phyloP scores from a whole-genome alignment of 2,797 vertebrate species.

The Malacoctenus gilli region DNA sequence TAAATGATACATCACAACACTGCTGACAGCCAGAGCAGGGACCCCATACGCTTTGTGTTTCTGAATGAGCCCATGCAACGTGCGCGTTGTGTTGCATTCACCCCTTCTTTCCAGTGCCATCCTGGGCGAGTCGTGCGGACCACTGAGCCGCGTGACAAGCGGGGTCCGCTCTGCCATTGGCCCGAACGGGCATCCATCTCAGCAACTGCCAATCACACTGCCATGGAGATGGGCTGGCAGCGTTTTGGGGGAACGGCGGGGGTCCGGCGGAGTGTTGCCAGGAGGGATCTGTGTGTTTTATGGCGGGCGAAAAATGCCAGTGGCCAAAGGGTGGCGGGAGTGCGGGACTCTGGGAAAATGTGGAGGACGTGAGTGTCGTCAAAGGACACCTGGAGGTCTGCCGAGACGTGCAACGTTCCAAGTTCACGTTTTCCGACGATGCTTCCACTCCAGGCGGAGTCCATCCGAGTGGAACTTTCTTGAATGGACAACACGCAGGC shows the following conservation, averaged over 20 bases:
- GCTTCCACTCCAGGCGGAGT: conserved; percentile 8
- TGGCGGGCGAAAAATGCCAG: conserved; percentile 72
- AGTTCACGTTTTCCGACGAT: conserved; percentile 19
- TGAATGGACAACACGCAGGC: conserved; percentile 11
- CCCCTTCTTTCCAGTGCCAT: conserved; percentile 43
- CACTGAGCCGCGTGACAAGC: conserved; percentile 62
- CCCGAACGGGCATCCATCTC: conserved; percentile 60
- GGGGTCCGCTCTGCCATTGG: conserved; percentile 64
- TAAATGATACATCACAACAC: conserved; percentile 80
- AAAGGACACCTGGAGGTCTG: conserved; percentile 62
- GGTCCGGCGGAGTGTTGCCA: conserved; percentile 73
- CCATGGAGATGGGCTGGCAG: conserved; percentile 74
- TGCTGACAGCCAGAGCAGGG: conserved; percentile 69
- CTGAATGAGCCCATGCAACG: conserved; percentile 69
- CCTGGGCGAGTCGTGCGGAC: conserved; percentile 56
- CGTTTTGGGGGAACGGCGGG: conserved; percentile 62
- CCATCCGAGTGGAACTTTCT: not conserved
- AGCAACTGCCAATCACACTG: conserved; percentile 78
- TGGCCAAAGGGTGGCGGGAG: conserved; percentile 35
- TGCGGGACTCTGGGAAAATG: conserved; percentile 72
- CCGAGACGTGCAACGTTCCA: conserved; percentile 13
- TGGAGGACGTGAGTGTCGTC: conserved; percentile 49
- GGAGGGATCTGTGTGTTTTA: conserved; percentile 78
- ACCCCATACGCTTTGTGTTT: conserved; percentile 71
- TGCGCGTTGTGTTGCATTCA: conserved; percentile 56